phyloP scores from a whole-genome alignment of 2,888 invertebrate genomes.

The Troides aeacus region DNA sequence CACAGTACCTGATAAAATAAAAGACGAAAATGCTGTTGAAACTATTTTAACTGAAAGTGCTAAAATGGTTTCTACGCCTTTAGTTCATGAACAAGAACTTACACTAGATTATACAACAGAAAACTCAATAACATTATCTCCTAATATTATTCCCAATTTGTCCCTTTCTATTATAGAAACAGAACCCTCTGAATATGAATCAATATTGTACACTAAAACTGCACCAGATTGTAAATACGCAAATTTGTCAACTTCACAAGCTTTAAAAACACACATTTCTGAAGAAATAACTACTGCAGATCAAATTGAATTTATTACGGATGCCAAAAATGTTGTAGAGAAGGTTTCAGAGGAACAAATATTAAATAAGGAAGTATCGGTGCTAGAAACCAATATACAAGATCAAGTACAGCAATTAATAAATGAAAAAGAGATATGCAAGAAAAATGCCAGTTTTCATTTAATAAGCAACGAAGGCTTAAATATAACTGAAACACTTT shows the following conservation, averaged over 20 bases:
- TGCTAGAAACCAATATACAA: slow-evolving; percentile 59
- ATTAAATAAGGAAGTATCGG: slow-evolving; percentile 62
- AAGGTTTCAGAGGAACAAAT: slow-evolving; percentile 58
- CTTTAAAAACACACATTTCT: slow-evolving; percentile 66
- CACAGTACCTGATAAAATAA: slow-evolving; percentile 75
- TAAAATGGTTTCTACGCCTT: slow-evolving; percentile 81
- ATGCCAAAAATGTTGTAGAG: slow-evolving; percentile 40
- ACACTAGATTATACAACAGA: slow-evolving; percentile 46
- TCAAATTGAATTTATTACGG: slow-evolving; percentile 54
- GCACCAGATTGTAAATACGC: slow-evolving; percentile 47
- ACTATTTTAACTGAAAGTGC: slow-evolving; percentile 82
- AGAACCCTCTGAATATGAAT: slow-evolving; percentile 83
- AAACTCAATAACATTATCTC: slow-evolving; percentile 58
- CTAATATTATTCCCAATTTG: slow-evolving; percentile 79
- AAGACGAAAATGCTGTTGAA: slow-evolving; percentile 56
- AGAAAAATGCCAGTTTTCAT: slow-evolving; percentile 75
- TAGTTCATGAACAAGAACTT: slow-evolving; percentile 84
- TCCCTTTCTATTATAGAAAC: slow-evolving; percentile 82
- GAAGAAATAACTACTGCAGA: slow-evolving; percentile 71
- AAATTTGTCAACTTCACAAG: slow-evolving; percentile 49
- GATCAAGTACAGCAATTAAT: slow-evolving; percentile 78
- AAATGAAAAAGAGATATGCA: slow-evolving; percentile 76
- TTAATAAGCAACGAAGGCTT: slow-evolving; percentile 81
- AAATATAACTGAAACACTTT: slow-evolving; percentile 78
- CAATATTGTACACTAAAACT: slow-evolving; percentile 62